These are phyloP conservation scores for Olivierus martensii DNA, from an alignment of 1,140 invertebrate genomes.

Conservation along the genomic window DNA sequence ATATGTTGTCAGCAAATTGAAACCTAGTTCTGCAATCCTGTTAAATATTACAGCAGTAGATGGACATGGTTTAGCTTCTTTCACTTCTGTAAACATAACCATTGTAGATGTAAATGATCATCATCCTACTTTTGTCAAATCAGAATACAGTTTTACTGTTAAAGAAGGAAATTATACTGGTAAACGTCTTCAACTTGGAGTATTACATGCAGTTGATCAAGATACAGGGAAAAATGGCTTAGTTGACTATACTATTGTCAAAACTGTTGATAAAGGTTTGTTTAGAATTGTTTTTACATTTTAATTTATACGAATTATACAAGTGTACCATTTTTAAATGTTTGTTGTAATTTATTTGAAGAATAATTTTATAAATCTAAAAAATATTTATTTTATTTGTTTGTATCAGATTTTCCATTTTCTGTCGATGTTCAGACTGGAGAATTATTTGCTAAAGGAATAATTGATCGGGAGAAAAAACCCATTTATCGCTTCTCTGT, in stretches of 20 bases:
- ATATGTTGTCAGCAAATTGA: conserved; percentile 52
- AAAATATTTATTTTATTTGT: too few relatives aligned
- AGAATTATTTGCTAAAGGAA: conserved; percentile 53
- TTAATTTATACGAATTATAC: neutral
- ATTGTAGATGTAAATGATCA: conserved; percentile 76
- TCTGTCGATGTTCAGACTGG: conserved; percentile 55
- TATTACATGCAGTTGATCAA: conserved; percentile 54
- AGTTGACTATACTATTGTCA: conserved; percentile 28
- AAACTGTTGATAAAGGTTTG: conserved; percentile 16
- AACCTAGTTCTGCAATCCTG: conserved; percentile 58
- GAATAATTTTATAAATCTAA: too few relatives aligned
- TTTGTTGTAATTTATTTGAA: too few relatives aligned
- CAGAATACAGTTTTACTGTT: conserved; percentile 67
- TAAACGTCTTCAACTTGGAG: conserved; percentile 33
- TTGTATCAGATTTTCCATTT: conserved; percentile 44
- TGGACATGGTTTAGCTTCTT: conserved; percentile 51
- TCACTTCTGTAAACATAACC: conserved; percentile 47
- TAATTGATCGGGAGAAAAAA: conserved; percentile 59
- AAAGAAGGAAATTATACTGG: conserved; percentile 52
- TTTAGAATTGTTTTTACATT: neutral
- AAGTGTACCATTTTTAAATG: neutral
- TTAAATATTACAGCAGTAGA: conserved; percentile 63
- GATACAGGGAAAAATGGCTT: conserved; percentile 36
- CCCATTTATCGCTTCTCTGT: conserved; percentile 56
- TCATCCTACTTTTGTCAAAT: conserved; percentile 60